Percentiles rank a stretch among this genome's conserved stretches.
Evolutionary conservation across 2,888 invertebrate species (phyloP).

Genomic region (Neria commutata): DNA sequence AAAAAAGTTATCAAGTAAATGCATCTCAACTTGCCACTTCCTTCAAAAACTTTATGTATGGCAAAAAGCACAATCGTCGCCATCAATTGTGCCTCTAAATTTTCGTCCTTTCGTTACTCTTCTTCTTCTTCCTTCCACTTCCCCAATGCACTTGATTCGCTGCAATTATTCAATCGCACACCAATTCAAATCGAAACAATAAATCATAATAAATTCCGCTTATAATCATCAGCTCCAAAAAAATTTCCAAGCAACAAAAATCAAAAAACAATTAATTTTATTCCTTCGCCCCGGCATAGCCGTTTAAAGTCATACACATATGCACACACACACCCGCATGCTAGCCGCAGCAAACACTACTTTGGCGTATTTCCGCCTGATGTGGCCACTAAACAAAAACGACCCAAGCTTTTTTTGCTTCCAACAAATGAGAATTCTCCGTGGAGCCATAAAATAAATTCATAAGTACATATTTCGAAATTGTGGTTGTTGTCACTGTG

Average conservation of each 20-base stretch:
- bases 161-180: not conserved
- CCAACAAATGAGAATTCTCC: conserved; percentile 47
- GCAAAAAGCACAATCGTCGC: too few species aligned
- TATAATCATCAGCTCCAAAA: not conserved
- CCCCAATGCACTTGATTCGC: conserved; percentile 2
- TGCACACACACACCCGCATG: not conserved
- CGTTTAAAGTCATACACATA: too few species aligned
- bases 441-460: conserved; percentile 53
- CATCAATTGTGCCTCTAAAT: too few species aligned
- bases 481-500: too few species aligned
- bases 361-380: too few species aligned
- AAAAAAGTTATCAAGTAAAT: too few species aligned
- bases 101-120: too few species aligned
- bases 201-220: conserved; percentile 4
- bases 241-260: not conserved
- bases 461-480: conserved; percentile 53
- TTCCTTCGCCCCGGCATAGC: too few species aligned
- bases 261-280: conserved; percentile 1
- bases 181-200: not conserved
- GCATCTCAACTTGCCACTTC: too few species aligned
- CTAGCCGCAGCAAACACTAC: not conserved
- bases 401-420: not conserved
- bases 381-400: too few species aligned
- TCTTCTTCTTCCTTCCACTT: not conserved
- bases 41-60: too few species aligned